A percentile compares a stretch with the other conserved stretches of the same genome.
Conservation (phyloP, 2,113 vertebrate species). For the Sinocyclocheilus anshuiensis region DNA sequence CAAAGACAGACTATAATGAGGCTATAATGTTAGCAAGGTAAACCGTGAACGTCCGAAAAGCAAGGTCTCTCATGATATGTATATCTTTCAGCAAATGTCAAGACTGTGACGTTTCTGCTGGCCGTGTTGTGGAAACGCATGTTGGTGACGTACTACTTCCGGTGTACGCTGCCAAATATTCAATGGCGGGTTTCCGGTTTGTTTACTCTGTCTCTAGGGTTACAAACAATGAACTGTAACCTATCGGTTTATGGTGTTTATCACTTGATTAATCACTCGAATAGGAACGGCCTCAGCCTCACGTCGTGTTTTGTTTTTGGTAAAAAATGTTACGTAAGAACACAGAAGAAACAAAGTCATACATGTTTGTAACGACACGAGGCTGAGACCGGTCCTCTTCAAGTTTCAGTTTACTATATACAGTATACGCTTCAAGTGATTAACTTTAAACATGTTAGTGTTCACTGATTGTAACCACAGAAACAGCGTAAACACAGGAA, state of each 20-base stretch:
- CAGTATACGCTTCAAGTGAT: no score
- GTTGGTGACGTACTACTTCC: neutral
- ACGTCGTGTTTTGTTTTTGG: neutral
- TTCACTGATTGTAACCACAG: no score
- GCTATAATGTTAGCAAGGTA: neutral
- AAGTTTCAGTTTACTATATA: no score
- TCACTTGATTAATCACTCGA: no score
- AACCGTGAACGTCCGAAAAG: neutral
- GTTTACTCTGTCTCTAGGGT: neutral
- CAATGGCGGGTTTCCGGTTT: neutral
- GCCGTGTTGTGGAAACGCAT: neutral
- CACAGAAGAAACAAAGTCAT: no score
- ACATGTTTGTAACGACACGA: no score
- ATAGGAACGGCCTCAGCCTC: neutral
- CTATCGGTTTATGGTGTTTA: neutral
- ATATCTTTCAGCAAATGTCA: neutral
- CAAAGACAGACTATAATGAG: neutral
- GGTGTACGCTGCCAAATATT: constrained; percentile 2
- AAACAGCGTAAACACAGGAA: no score
- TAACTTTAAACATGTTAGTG: no score
- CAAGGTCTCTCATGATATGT: neutral
- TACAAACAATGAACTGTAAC: neutral
- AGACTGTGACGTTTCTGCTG: neutral
- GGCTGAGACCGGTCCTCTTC: no score
- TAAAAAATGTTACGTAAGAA: no score